Conservation (phyloP, 2,797 vertebrate genomes). For the Capromys pilorides region DNA sequence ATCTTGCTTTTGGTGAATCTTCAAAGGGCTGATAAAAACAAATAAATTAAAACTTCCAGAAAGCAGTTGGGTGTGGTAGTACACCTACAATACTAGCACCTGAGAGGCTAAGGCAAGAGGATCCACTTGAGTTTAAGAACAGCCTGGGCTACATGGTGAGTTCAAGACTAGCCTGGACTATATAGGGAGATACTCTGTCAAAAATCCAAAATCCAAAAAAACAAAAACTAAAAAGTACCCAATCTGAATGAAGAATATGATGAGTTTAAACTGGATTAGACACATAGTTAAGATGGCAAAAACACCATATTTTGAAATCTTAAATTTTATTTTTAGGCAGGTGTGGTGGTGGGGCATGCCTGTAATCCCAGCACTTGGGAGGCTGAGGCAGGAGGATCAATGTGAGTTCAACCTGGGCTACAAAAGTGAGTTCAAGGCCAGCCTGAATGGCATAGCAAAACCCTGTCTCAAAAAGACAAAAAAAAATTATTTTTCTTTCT, state of each 20-base stretch:
- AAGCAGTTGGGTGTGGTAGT: neutral
- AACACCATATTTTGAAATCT: neutral
- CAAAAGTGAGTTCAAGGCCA: too few species aligned
- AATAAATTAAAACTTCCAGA: slow-evolving; percentile 1
- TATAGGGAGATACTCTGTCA: neutral
- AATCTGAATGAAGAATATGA: slow-evolving; percentile 17
- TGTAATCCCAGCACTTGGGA: too few species aligned
- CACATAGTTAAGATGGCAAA: neutral
- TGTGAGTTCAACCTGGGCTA: too few species aligned
- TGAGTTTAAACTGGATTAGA: neutral
- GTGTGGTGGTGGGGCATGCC: too few species aligned
- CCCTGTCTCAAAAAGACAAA: too few species aligned
- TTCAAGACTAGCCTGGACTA: neutral
- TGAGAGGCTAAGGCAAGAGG: neutral
- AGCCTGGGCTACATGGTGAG: neutral
- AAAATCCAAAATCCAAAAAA: neutral
- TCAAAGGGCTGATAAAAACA: slow-evolving; percentile 27
- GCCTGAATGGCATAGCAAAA: too few species aligned
- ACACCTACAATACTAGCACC: neutral
- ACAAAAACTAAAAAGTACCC: neutral
- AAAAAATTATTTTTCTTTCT: too few species aligned
- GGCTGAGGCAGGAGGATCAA: too few species aligned
- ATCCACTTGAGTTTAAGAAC: neutral
- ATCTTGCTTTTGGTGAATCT: neutral
- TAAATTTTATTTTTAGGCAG: neutral